Evolutionary conservation across 1,140 invertebrate species (phyloP).

Genomic region (Drosophila subobscura): DNA sequence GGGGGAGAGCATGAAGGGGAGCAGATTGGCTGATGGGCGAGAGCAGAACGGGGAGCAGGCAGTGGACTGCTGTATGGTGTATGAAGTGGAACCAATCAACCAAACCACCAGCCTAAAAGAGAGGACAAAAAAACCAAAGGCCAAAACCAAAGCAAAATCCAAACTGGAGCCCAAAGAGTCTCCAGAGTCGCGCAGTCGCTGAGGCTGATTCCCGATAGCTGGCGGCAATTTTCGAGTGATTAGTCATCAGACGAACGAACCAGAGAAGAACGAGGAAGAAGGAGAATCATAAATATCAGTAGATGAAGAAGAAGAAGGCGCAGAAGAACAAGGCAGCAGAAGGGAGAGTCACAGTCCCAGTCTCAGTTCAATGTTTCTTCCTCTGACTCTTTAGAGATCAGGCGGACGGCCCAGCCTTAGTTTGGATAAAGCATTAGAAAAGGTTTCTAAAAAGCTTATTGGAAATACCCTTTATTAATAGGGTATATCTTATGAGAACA

Average conservation of each 20-base stretch:
- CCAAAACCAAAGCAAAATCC: constrained; percentile 48
- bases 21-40: too few species aligned
- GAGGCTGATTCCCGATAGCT: constrained; percentile 16
- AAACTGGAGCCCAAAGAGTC: constrained; percentile 36
- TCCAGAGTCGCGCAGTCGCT: not conserved
- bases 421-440: constrained; percentile 45
- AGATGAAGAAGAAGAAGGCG: constrained; percentile 5
- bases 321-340: constrained; percentile 6
- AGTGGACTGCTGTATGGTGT: constrained; percentile 9
- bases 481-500: too few species aligned
- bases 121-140: constrained; percentile 53
- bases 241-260: constrained; percentile 60
- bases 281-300: not conserved
- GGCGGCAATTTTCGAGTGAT: constrained; percentile 72
- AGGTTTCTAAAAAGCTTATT: constrained; percentile 35
- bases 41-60: constrained; percentile 1
- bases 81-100: constrained; percentile 71
- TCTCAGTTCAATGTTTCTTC: constrained; percentile 29
- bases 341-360: not conserved
- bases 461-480: too few species aligned
- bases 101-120: constrained; percentile 46
- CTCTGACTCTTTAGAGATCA: constrained; percentile 2
- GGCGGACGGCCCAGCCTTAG: not conserved
- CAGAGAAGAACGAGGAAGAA: not conserved
- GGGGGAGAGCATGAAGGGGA: too few species aligned